Percentiles rank a stretch among this genome's conserved stretches.
These are phyloP conservation scores for Dryococelus australis DNA, from an alignment of 2,888 invertebrate species.

Conservation along the genomic window DNA sequence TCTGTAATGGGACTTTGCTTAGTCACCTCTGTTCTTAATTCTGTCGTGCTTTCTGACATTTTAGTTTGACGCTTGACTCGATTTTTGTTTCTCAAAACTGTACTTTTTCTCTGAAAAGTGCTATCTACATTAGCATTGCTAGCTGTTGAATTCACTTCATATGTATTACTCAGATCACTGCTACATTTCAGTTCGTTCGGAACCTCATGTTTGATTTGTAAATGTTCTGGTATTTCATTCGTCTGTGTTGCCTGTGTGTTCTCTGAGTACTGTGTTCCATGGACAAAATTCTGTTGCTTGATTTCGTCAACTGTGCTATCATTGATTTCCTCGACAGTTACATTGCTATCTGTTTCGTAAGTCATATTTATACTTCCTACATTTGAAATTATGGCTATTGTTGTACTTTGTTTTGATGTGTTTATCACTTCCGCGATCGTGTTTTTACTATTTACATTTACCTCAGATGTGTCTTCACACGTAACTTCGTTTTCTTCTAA, in stretches of 20 bases:
- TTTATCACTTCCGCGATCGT: neutral
- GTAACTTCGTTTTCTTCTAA: neutral
- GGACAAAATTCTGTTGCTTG: neutral
- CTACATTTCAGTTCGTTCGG: neutral
- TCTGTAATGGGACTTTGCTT: neutral
- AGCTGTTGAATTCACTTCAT: neutral
- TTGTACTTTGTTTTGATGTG: constrained; percentile 32
- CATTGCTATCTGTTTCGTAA: neutral
- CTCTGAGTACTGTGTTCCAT: neutral
- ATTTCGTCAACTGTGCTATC: neutral
- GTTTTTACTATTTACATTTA: neutral
- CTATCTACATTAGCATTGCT: neutral
- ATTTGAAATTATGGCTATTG: neutral
- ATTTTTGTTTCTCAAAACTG: neutral
- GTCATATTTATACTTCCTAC: neutral
- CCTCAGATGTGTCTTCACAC: neutral
- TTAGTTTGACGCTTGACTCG: neutral
- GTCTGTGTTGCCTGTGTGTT: constrained; percentile 18
- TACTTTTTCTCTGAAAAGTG: neutral
- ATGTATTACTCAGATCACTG: neutral
- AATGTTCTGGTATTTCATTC: neutral
- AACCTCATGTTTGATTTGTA: neutral
- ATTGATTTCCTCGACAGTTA: neutral
- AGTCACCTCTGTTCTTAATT: neutral
- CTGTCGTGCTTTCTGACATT: neutral